These are phyloP conservation scores for Gonioctena quinquepunctata DNA, from an alignment of 1,140 invertebrate genomes.

Conservation along the genomic window DNA sequence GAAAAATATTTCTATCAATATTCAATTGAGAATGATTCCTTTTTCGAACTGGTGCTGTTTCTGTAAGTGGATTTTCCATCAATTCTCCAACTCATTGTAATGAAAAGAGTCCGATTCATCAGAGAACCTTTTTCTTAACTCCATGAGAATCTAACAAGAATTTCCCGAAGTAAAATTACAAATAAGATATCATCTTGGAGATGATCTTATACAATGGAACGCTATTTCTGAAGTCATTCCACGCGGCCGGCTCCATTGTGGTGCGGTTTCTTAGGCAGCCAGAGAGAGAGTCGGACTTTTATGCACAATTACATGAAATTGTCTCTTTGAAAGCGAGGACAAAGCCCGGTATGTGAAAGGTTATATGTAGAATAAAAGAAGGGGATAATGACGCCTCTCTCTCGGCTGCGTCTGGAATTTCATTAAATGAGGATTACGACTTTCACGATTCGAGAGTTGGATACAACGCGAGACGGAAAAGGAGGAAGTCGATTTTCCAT, in stretches of 20 bases:
- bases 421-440: conserved; percentile 54
- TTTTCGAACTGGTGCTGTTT: no score
- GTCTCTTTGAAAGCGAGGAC: conserved; percentile 45
- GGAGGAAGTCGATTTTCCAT: no score
- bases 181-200: conserved; percentile 28
- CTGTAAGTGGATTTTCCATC: no score
- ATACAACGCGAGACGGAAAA: neutral
- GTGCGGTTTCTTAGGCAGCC: conserved; percentile 24
- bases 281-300: conserved; percentile 38
- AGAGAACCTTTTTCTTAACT: no score
- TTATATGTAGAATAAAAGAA: conserved; percentile 55
- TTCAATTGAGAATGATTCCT: no score
- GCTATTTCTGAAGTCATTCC: conserved; percentile 48
- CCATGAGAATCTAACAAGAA: neutral
- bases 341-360: conserved; percentile 50
- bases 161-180: conserved; percentile 25
- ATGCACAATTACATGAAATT: conserved; percentile 51
- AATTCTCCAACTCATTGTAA: no score
- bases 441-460: neutral
- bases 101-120: no score
- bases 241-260: conserved; percentile 40
- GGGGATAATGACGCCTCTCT: conserved; percentile 49
- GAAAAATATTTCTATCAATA: no score
- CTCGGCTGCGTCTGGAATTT: conserved; percentile 48
- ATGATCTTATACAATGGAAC: conserved; percentile 31